Base-by-base conservation (phyloP, 1,140 invertebrate genomes). In the Ditylenchus dipsaci region DNA sequence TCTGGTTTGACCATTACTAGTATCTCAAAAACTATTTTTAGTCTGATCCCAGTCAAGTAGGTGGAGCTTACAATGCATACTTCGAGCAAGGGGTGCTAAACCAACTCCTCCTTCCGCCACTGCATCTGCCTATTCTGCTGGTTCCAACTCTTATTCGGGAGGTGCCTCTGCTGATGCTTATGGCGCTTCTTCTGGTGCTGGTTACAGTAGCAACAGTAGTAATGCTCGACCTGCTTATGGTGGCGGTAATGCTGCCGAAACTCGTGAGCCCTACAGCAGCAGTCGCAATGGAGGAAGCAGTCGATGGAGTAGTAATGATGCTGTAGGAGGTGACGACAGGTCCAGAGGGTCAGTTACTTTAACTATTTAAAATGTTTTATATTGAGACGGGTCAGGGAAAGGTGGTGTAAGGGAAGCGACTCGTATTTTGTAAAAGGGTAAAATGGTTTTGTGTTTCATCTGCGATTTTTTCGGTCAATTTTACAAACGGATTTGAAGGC, bases 11-110 rank as follows among this genome's bases (percentile, higher is more conserved):
- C n/a, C 11, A n/a, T 45, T 45, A 13, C n/a, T 11, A 45, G 11
- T 21, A 3, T 17, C 8, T 21, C n/a, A 21, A 53, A 53, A n/a
- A n/a, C n/a, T 53, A 8, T 53, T 53, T 53, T 8, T 17, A 53
- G 49, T 3, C n/a, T 15, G 49, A 53, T 26, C 49, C 49, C 8
- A 53, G 3, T 53, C 49, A 53, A 26, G 8, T 53, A 53, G 49
- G 49, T 26, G 49, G 49, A 53, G 49, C 49, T 19, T 53, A 53
- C 49, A 53, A 53, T 26, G 49, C 49, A 8, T 53, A 53, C 49
- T 53, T 53, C 23, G 49, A 53, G n/a, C 49, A 53, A 53, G 49
- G 49, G 49, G 49, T 53, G 49, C 49, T 15, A 45, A 45, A 13
- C 11, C 43, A n/a, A 11, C 43, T n/a, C 11, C 43, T 45, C 23